Conservation (phyloP, 2,888 invertebrate genomes). For the Ischnus inquisitorius region DNA sequence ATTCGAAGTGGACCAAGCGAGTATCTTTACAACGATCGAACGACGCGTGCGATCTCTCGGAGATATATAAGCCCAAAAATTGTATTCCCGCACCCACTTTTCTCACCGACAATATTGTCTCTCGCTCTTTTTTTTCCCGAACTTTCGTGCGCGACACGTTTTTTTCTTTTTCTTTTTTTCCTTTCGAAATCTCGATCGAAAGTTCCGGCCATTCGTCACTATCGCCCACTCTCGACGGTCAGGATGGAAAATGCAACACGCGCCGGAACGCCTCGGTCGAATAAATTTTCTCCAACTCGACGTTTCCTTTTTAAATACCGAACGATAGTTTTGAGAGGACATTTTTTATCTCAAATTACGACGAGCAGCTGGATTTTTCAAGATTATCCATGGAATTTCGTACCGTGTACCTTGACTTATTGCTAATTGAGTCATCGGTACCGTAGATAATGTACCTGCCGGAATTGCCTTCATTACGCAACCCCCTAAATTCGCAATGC, state of each 20-base stretch:
- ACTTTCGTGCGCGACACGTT: constrained; percentile 15
- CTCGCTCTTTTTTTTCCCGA: constrained; percentile 24
- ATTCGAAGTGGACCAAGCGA: constrained; percentile 65
- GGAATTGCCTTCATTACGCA: constrained; percentile 46
- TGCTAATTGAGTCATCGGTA: constrained; percentile 69
- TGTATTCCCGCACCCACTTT: constrained; percentile 51
- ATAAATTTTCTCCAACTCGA: no score
- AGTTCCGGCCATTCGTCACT: not conserved
- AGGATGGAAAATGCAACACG: no score
- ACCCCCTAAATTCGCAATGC: constrained; percentile 68
- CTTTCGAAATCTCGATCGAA: constrained; percentile 3
- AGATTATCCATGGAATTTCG: constrained; percentile 31
- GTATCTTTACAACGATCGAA: constrained; percentile 62
- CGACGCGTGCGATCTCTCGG: constrained; percentile 60
- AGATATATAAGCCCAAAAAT: not conserved
- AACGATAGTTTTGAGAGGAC: not conserved
- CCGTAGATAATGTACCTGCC: constrained; percentile 54
- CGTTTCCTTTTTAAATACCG: no score
- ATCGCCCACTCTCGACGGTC: not conserved
- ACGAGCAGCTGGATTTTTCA: constrained; percentile 8
- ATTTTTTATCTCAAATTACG: not conserved
- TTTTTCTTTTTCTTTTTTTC: not conserved
- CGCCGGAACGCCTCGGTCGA: no score
- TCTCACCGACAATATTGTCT: constrained; percentile 36
- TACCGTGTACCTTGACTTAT: constrained; percentile 59